Conservation (phyloP, 2,797 vertebrate genomes). For the Sebastes flavidus region DNA sequence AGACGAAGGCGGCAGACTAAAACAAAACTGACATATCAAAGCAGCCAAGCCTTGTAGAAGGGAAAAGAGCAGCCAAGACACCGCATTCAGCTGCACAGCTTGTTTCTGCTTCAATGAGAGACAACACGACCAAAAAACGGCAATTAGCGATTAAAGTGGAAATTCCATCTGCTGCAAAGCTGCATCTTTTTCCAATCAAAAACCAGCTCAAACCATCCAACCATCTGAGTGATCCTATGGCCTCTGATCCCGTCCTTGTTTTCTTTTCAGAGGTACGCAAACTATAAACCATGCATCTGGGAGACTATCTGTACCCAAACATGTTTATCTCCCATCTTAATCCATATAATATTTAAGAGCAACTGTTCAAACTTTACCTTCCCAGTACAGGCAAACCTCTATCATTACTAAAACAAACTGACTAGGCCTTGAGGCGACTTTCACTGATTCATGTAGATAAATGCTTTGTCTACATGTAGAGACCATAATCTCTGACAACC, state of each 20-base stretch:
- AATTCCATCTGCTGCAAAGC: constrained; percentile 57
- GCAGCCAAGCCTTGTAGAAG: constrained; percentile 68
- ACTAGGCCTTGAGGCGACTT: constrained; percentile 51
- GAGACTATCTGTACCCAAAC: constrained; percentile 24
- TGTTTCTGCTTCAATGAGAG: constrained; percentile 72
- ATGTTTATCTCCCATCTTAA: constrained; percentile 27
- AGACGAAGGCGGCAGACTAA: constrained; percentile 78
- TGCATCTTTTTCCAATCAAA: constrained; percentile 61
- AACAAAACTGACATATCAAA: constrained; percentile 83
- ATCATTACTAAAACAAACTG: constrained; percentile 63
- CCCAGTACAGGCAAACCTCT: constrained; percentile 35
- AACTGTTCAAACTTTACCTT: constrained; percentile 55
- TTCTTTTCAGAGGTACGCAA: constrained; percentile 43
- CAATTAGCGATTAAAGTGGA: constrained; percentile 76
- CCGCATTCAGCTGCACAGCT: constrained; percentile 67
- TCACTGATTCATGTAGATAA: constrained; percentile 51
- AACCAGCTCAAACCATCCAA: constrained; percentile 37
- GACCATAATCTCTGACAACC: constrained; percentile 56
- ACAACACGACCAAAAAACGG: constrained; percentile 71
- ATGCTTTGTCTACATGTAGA: constrained; percentile 51
- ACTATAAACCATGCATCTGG: constrained; percentile 39
- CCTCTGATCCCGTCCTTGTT: constrained; percentile 46
- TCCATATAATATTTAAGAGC: constrained; percentile 52
- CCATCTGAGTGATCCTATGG: constrained; percentile 39
- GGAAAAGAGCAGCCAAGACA: constrained; percentile 70